phyloP scores from a whole-genome alignment of 2,113 vertebrate species.

The Channa argus region DNA sequence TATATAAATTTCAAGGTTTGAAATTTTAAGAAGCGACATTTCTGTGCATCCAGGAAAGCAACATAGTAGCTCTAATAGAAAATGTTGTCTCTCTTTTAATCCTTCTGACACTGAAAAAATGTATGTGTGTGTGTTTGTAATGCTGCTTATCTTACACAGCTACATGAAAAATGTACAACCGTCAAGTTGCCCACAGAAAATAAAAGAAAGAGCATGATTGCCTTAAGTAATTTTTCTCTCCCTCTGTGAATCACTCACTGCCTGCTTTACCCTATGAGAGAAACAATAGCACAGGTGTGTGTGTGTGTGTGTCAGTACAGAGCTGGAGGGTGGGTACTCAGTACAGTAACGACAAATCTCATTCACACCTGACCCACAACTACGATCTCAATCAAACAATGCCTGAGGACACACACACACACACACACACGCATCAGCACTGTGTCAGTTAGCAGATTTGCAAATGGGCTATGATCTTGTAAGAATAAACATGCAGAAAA shows the following conservation, averaged over 20 bases:
- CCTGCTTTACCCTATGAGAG: slow-evolving; percentile 4
- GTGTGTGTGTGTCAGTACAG: slow-evolving; percentile 13
- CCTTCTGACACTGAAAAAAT: not conserved
- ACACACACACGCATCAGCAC: slow-evolving; percentile 15
- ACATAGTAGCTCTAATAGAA: not conserved
- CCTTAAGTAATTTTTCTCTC: slow-evolving; percentile 8
- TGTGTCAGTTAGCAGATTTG: slow-evolving; percentile 6
- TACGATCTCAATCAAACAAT: slow-evolving; percentile 47
- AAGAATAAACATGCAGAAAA: slow-evolving; percentile 14
- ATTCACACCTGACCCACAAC: slow-evolving; percentile 44
- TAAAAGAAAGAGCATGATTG: not conserved
- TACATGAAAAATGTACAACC: slow-evolving; percentile 21
- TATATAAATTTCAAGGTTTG: not conserved
- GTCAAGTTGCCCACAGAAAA: slow-evolving; percentile 10
- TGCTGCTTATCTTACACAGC: not conserved
- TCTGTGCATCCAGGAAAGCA: not conserved
- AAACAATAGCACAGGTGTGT: not conserved
- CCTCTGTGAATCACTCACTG: slow-evolving; percentile 1
- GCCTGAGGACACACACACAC: slow-evolving; percentile 25
- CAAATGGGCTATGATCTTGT: slow-evolving; percentile 55
- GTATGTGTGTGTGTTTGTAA: not conserved
- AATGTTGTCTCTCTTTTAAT: not conserved
- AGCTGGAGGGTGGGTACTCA: slow-evolving; percentile 15
- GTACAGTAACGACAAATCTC: slow-evolving; percentile 25
- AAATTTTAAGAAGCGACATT: not conserved